phyloP scores from a whole-genome alignment of 2,888 invertebrate genomes.

The Carcina quercana region DNA sequence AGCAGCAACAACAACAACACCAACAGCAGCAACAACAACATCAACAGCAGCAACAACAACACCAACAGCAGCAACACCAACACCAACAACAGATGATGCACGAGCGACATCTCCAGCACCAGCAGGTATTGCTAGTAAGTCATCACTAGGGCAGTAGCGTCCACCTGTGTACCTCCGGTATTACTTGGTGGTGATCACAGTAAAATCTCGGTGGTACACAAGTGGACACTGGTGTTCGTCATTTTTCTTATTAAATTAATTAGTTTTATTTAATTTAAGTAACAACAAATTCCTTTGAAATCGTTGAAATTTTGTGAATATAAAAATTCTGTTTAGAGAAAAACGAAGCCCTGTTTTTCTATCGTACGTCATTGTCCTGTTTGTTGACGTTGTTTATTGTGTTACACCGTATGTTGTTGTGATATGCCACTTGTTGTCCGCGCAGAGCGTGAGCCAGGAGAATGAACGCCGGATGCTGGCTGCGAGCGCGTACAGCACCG shows the following conservation, averaged over 20 bases:
- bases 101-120: conserved; percentile 33
- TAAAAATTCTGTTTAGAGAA: no score
- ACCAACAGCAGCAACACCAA: conserved; percentile 26
- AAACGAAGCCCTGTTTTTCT: no score
- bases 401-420: no score
- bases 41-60: conserved; percentile 27
- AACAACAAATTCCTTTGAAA: no score
- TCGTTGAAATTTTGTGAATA: no score
- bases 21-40: conserved; percentile 28
- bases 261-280: no score
- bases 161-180: background rate
- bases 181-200: no score
- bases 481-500: conserved; percentile 28
- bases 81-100: conserved; percentile 34
- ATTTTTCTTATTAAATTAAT: no score
- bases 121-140: conserved; percentile 23
- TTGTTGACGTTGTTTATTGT: no score
- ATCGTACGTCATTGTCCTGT: no score
- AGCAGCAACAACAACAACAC: conserved; percentile 27
- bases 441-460: conserved; percentile 12
- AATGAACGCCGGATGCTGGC: conserved; percentile 21
- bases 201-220: background rate
- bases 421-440: no score
- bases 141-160: background rate
- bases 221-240: no score